Percentiles rank a stretch among this genome's conserved stretches.
These are phyloP conservation scores for Serinus canaria DNA, from an alignment of 2,113 vertebrate genomes.

Conservation along the genomic window DNA sequence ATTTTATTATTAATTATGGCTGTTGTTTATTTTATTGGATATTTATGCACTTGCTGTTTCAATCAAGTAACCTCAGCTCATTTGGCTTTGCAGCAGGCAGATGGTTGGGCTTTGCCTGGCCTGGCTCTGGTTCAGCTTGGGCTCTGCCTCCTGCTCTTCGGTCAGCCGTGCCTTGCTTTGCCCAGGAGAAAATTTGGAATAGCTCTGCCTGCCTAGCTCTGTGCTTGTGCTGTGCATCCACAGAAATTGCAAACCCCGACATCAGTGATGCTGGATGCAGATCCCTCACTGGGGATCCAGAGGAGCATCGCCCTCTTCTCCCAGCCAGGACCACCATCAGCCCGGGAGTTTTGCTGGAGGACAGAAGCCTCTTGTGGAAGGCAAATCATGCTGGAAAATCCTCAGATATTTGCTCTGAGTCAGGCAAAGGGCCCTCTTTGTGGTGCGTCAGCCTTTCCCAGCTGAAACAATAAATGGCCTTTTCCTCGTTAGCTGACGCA, in stretches of 20 bases:
- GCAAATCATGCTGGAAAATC: constrained; percentile 3
- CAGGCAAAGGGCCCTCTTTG: constrained; percentile 26
- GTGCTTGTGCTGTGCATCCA: neutral
- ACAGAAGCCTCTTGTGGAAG: constrained; percentile 39
- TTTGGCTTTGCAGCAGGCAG: neutral
- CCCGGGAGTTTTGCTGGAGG: neutral
- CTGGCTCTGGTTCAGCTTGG: neutral
- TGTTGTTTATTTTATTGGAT: constrained; percentile 19
- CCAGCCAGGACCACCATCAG: neutral
- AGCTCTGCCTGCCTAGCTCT: neutral
- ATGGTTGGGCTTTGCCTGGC: neutral
- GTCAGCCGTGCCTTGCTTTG: neutral
- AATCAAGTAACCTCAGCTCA: neutral
- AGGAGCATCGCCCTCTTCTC: neutral
- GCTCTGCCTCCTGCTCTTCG: neutral
- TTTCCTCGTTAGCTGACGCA: constrained; percentile 38
- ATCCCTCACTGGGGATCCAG: neutral
- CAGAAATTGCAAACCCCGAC: neutral
- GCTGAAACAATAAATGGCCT: constrained; percentile 24
- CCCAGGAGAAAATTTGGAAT: neutral
- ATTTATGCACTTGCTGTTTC: constrained; percentile 19
- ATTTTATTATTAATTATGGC: neutral
- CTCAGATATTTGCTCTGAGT: neutral
- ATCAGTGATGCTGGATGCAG: neutral
- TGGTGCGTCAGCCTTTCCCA: neutral